phyloP scores from a whole-genome alignment of 2,888 invertebrate species.

The Limnephilus lunatus region DNA sequence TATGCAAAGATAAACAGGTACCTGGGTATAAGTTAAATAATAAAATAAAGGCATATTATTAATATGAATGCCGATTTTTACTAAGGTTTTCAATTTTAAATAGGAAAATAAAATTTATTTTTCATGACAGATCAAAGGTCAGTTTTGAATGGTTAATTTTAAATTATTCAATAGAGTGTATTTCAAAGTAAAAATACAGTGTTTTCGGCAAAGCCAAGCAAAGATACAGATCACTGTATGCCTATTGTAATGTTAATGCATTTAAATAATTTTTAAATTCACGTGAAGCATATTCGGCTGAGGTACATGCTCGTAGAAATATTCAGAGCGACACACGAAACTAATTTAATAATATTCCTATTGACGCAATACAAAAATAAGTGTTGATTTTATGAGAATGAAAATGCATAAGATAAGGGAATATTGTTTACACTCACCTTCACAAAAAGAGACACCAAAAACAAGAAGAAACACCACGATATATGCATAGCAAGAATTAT shows the following conservation, averaged over 20 bases:
- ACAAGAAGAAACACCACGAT: constrained; percentile 44
- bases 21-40: not conserved
- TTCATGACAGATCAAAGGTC: not conserved
- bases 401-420: not conserved
- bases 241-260: not conserved
- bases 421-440: constrained; percentile 53
- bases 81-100: not conserved
- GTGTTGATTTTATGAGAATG: not conserved
- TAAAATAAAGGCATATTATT: not conserved
- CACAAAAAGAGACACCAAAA: constrained; percentile 48
- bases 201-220: not conserved
- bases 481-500: constrained; percentile 19
- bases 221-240: not conserved
- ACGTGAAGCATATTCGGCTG: not conserved
- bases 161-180: not conserved
- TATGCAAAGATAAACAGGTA: not conserved
- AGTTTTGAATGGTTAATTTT: not conserved
- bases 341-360: not conserved
- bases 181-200: not conserved
- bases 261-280: not conserved
- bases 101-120: not conserved
- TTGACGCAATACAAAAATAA: not conserved
- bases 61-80: not conserved
- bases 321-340: not conserved
- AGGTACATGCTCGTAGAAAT: not conserved